Percentiles rank a stretch among this genome's conserved stretches.
Evolutionary conservation across 1,140 invertebrate genomes (phyloP).

Genomic region (Neoseiulus cucumeris): DNA sequence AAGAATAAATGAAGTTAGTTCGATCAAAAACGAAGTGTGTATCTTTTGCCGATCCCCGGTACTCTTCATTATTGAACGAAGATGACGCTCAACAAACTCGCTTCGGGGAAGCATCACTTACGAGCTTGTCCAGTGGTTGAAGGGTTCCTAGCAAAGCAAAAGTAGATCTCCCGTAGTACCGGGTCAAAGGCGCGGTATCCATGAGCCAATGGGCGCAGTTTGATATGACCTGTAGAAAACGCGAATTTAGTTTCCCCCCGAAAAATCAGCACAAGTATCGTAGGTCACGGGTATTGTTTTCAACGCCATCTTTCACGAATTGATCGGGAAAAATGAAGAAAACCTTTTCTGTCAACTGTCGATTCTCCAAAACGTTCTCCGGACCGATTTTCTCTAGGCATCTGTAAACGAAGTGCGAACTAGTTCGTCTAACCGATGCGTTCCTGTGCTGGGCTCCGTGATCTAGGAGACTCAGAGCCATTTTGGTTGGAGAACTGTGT

Average conservation of each 20-base stretch:
- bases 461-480: background rate
- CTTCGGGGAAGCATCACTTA: background rate
- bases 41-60: too few species aligned
- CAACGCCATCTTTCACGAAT: too few species aligned
- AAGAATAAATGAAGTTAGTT: too few species aligned
- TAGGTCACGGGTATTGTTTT: too few species aligned
- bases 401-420: background rate
- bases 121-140: background rate
- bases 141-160: background rate
- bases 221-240: background rate
- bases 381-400: background rate
- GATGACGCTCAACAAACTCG: background rate
- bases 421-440: background rate
- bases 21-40: too few species aligned
- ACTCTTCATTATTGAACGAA: too few species aligned
- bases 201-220: background rate
- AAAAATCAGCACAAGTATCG: too few species aligned
- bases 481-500: background rate
- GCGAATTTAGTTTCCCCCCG: too few species aligned
- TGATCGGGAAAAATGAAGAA: too few species aligned
- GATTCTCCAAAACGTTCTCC: background rate
- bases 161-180: background rate
- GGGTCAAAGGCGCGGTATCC: background rate
- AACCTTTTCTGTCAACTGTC: background rate
- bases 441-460: background rate